These are phyloP conservation scores for Pachymerium ferrugineum DNA, from an alignment of 2,888 invertebrate species.

Conservation along the genomic window DNA sequence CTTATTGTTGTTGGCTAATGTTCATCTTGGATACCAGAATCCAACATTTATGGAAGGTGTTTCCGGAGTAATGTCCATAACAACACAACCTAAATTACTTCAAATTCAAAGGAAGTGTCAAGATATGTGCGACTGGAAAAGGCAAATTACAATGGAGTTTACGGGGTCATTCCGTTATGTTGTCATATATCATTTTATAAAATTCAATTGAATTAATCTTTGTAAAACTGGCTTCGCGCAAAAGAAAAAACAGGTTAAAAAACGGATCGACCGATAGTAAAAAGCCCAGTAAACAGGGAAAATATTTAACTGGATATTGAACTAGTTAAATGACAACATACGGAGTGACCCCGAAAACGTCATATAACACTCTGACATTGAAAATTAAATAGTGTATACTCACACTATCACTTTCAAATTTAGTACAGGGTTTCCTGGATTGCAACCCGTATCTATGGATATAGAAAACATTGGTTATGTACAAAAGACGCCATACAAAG, in stretches of 20 bases:
- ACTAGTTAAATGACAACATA: too few species aligned
- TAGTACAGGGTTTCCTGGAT: slow-evolving; percentile 81
- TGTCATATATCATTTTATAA: too few species aligned
- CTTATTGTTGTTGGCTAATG: neutral
- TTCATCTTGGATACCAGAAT: slow-evolving; percentile 44
- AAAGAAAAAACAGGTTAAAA: too few species aligned
- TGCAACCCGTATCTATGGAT: slow-evolving; percentile 97
- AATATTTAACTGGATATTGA: too few species aligned
- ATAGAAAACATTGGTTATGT: slow-evolving; percentile 68
- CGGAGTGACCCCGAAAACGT: too few species aligned
- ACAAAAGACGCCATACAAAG: slow-evolving; percentile 76
- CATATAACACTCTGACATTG: too few species aligned
- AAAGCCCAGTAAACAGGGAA: too few species aligned
- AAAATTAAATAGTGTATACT: too few species aligned
- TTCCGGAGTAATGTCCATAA: slow-evolving; percentile 66
- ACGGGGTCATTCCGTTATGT: too few species aligned
- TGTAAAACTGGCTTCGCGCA: too few species aligned
- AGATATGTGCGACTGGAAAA: slow-evolving; percentile 71
- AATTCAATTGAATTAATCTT: too few species aligned
- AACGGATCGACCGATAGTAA: too few species aligned
- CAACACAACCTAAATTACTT: slow-evolving; percentile 56
- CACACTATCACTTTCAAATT: slow-evolving; percentile 36
- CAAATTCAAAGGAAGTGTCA: slow-evolving; percentile 70
- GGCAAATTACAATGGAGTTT: slow-evolving; percentile 48
- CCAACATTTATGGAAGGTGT: slow-evolving; percentile 82